A percentile compares a stretch with the other conserved stretches of the same genome.
These are phyloP conservation scores for Neuroterus valhalla DNA, from an alignment of 1,140 invertebrate species.

Conservation along the genomic window DNA sequence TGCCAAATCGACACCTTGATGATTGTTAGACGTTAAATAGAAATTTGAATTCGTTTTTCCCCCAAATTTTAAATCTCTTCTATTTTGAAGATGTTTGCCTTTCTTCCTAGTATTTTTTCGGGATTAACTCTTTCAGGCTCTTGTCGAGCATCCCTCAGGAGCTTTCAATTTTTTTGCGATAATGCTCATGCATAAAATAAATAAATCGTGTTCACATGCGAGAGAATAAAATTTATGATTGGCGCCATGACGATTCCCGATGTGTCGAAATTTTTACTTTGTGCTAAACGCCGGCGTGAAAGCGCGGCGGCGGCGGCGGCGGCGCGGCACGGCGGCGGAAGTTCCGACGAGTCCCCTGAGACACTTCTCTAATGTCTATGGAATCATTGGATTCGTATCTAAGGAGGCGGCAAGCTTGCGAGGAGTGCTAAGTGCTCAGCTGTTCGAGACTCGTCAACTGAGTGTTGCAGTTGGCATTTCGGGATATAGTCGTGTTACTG, in stretches of 20 bases:
- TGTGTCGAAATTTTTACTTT: conserved; percentile 19
- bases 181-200: conserved; percentile 40
- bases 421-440: conserved; percentile 65
- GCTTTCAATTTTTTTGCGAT: too few relatives aligned
- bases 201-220: too few relatives aligned
- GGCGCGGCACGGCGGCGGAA: conserved; percentile 60
- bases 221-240: conserved; percentile 48
- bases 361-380: conserved; percentile 13
- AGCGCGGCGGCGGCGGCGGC: conserved; percentile 29
- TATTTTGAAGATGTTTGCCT: too few relatives aligned
- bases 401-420: conserved; percentile 27
- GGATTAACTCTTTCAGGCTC: too few relatives aligned
- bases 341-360: conserved; percentile 61
- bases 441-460: conserved; percentile 63
- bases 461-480: conserved; percentile 34
- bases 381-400: conserved; percentile 28
- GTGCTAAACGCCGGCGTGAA: conserved; percentile 40
- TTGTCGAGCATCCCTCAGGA: too few relatives aligned
- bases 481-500: conserved; percentile 28
- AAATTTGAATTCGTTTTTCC: too few relatives aligned
- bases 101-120: too few relatives aligned
- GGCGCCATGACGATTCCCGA: conserved; percentile 45
- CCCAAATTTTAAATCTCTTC: too few relatives aligned
- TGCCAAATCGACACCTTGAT: too few relatives aligned
- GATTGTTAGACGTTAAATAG: too few relatives aligned